Evolutionary conservation across 1,140 invertebrate genomes (phyloP), one percentile per base, ranked within the genome.

Genomic region (Drosophila nannoptera): DNA sequence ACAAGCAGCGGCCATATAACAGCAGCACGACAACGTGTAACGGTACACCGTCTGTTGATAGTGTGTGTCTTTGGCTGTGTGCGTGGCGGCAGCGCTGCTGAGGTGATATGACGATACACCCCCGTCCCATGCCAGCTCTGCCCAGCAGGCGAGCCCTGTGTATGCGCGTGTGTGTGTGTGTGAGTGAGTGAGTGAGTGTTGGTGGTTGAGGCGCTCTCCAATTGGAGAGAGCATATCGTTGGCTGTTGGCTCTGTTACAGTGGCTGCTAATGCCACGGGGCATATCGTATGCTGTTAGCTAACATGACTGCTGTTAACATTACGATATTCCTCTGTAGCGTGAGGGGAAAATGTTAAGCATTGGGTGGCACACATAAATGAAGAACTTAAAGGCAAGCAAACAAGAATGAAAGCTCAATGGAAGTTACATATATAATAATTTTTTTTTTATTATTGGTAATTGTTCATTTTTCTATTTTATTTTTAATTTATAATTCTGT

Each of bases 31-130:
- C 53, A 49, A 62, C 58, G 78, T 83, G 75, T 78, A 83, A 84
- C 75, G 72, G 78, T 73, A 68, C 69, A 75, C 75, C 78, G 78
- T 82, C 53, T 68, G 69, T 66, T 73, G 54, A 70, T 61, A 53
- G 66, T 65, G 55, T 65, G 43, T 61, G 52, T 16, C 35, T 67
- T 16, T 62, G 14, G 12, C 9, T 55, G 62, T 66, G 73, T 75
- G 69, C 22, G 70, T 73, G 40, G 42, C 52, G 56, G 61, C 62
- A 64, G 52, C 69, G 73, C 69, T 73, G 73, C 64, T 69, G 74
- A 72, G 70, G 63, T 71, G 59, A 68, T 73, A 77, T 62, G 69
- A 43, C 40, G 14, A 43, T 7, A 43, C 32, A n/a, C 11, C 35
- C 8, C n/a, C 43, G 32, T 6, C 48, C 12, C 8, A 22, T 22